Conservation (phyloP, 2,113 vertebrate genomes). For the Microcebus tavaratra region DNA sequence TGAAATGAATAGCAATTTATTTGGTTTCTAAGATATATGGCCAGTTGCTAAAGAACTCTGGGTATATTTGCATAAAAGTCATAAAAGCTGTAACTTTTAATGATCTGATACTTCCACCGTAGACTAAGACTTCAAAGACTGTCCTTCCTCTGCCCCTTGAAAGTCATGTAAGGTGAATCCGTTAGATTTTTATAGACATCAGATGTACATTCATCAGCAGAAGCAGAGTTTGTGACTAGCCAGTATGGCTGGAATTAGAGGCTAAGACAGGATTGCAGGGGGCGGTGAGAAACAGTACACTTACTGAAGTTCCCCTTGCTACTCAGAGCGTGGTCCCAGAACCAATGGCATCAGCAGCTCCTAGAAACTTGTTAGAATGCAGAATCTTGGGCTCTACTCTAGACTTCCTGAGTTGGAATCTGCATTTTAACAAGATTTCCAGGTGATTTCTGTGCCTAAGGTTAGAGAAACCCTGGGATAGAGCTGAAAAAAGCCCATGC, state of each 20-base stretch:
- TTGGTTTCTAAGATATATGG: constrained; percentile 32
- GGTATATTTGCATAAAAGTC: constrained; percentile 27
- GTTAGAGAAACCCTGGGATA: not conserved
- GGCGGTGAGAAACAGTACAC: not conserved
- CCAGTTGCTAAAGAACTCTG: not conserved
- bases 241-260: not conserved
- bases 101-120: constrained; percentile 11
- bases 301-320: not conserved
- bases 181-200: not conserved
- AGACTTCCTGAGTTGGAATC: not conserved
- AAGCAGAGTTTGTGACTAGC: not conserved
- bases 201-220: not conserved
- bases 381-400: not conserved
- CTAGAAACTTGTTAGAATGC: not conserved
- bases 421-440: not conserved
- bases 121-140: not conserved
- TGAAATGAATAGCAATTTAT: constrained; percentile 39
- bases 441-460: not conserved
- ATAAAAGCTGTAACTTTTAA: constrained; percentile 49
- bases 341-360: not conserved
- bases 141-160: not conserved
- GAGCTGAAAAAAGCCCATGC: not conserved
- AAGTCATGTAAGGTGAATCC: not conserved
- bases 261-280: not conserved
- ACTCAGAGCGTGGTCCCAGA: not conserved